Evolutionary conservation across 2,888 invertebrate species (phyloP), one percentile per base, ranked within the genome.

Genomic region (Pristionchus fissidentatus): DNA sequence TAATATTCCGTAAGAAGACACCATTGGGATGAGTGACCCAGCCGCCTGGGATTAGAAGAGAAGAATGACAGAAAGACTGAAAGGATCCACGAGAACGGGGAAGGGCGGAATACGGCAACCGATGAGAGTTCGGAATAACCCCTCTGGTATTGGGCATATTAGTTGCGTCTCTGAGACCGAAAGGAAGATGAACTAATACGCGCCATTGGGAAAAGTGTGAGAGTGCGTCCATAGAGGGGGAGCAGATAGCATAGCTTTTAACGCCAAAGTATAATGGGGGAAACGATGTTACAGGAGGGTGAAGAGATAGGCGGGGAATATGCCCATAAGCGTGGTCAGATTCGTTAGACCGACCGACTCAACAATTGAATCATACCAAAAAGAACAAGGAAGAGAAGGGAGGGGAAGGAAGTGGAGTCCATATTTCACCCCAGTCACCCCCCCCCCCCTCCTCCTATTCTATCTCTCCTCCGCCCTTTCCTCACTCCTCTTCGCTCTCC

Each of bases 1-100:
- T 57, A 79, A 49, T 49, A 26, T 19, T 77, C n/a, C 29, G 49
- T 49, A 77, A 77, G 46, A n/a, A 32, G 75, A 77, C 41, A 77
- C 22, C 26, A 32, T 5, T 49, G 26, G 49, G 75, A 77, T 13
- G 19, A 41, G 43, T 41, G 38, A 38, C 35, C 70, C n/a, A 41
- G 22, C 70, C 38, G 19, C 43, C 70, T 43, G 70, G 41, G 19
- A 66, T 66, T 35, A 38, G 70, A 70, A 70, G 70, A 26, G 19
- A 26, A 41, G 70, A 70, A 38, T 41, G 70, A 10, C 70, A 26
- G n/a, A 38, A 38, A 70, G 70, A 70, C 41, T 8, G 70, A 38
- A 26, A 70, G 26, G 26, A 15, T 38, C 41, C 35, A 19, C 29
- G 70, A 26, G 38, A 70, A n/a, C 41, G 38, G 38, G 26, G 43